These are phyloP conservation scores for Hirundichthys speculiger DNA, from an alignment of 2,113 vertebrate species.

Conservation along the genomic window DNA sequence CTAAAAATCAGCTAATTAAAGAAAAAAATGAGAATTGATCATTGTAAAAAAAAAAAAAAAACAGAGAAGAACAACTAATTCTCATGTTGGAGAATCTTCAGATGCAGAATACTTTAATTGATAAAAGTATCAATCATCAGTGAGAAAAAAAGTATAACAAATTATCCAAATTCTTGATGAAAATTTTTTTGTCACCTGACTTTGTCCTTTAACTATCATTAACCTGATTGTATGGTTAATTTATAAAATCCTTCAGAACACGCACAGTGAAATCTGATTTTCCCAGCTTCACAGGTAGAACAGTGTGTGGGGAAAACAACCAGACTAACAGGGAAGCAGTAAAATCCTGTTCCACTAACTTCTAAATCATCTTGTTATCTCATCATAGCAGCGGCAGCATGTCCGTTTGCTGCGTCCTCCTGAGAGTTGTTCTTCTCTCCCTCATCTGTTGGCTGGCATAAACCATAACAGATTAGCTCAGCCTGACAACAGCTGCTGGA, in stretches of 20 bases:
- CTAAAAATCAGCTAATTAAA: no score
- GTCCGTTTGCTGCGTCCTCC: conserved; percentile 40
- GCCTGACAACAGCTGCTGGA: conserved; percentile 73
- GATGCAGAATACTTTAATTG: no score
- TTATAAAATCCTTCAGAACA: background rate
- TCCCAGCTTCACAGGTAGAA: conserved; percentile 7
- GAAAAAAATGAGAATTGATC: no score
- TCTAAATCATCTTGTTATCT: conserved; percentile 72
- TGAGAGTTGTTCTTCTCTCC: conserved; percentile 38
- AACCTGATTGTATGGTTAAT: no score
- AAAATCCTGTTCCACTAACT: conserved; percentile 49
- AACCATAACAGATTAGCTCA: conserved; percentile 65
- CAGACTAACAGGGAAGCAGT: conserved; percentile 42
- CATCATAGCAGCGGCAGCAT: conserved; percentile 48
- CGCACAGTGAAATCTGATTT: background rate
- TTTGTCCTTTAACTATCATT: no score
- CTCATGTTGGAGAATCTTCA: no score
- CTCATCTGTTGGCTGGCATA: conserved; percentile 22
- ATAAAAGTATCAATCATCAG: no score
- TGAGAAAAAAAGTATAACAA: no score
- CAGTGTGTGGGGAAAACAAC: background rate
- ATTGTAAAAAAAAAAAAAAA: no score
- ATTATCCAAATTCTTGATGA: no score
- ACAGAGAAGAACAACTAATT: no score
- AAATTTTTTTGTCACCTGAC: no score